Conservation (phyloP, 2,113 vertebrate genomes). For the Epinephelus moara region DNA sequence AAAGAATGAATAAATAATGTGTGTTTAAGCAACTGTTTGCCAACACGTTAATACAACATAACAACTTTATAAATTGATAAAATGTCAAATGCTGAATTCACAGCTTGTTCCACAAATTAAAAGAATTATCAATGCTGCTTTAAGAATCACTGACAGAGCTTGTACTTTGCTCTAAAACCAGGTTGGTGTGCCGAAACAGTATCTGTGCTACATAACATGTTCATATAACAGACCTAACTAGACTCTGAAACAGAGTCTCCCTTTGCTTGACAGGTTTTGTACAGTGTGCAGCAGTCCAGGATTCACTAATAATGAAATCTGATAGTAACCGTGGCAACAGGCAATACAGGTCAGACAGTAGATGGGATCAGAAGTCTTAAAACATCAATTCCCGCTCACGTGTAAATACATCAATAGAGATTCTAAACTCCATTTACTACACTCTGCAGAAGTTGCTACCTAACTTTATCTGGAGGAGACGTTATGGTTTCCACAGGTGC, state of each 20-base stretch:
- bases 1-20: too few relatives aligned
- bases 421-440: slow-evolving; percentile 45
- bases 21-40: too few relatives aligned
- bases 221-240: slow-evolving; percentile 26
- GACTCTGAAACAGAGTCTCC: slow-evolving; percentile 24
- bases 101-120: too few relatives aligned
- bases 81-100: too few relatives aligned
- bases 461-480: slow-evolving; percentile 22
- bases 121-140: neutral
- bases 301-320: slow-evolving; percentile 68
- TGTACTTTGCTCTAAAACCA: neutral
- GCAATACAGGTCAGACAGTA: slow-evolving; percentile 54
- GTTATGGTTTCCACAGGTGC: slow-evolving; percentile 19
- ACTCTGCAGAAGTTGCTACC: slow-evolving; percentile 32
- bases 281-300: slow-evolving; percentile 32
- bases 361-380: slow-evolving; percentile 58
- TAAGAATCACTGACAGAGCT: neutral
- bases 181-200: neutral
- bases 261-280: slow-evolving; percentile 21
- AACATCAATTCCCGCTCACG: slow-evolving; percentile 46
- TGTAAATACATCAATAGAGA: slow-evolving; percentile 54
- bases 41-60: too few relatives aligned
- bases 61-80: too few relatives aligned
- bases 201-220: slow-evolving; percentile 19
- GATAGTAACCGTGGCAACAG: slow-evolving; percentile 70